Percentiles rank a stretch among this genome's conserved stretches.
phyloP scores from a whole-genome alignment of 2,888 invertebrate species.

The Cryptus viduatorius region DNA sequence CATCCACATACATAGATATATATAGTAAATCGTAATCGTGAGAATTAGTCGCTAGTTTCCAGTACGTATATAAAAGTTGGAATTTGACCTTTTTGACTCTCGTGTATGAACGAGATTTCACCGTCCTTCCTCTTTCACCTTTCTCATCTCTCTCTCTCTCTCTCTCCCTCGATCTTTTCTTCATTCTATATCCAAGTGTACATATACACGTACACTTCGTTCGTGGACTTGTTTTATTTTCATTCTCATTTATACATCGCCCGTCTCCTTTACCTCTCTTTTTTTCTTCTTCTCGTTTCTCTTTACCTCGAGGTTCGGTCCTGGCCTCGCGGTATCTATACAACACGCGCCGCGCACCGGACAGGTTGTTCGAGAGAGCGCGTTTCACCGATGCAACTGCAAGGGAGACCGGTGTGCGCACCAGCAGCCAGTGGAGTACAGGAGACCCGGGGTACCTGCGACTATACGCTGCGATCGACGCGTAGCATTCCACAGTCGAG shows the following conservation, averaged over 20 bases:
- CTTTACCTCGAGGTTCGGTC: slow-evolving; percentile 39
- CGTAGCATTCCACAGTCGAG: slow-evolving; percentile 67
- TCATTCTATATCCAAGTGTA: slow-evolving; percentile 56
- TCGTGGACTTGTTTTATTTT: slow-evolving; percentile 40
- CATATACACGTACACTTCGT: slow-evolving; percentile 11
- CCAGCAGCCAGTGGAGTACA: slow-evolving; percentile 19
- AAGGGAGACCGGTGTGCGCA: slow-evolving; percentile 44
- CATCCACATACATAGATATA: slow-evolving; percentile 1
- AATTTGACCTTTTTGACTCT: slow-evolving; percentile 53
- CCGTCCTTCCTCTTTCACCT: slow-evolving; percentile 53
- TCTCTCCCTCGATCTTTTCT: slow-evolving; percentile 55
- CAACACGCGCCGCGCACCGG: slow-evolving; percentile 59
- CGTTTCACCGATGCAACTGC: slow-evolving; percentile 56
- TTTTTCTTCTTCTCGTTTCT: slow-evolving; percentile 44
- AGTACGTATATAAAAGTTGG: slow-evolving; percentile 53
- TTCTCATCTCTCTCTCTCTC: slow-evolving; percentile 42
- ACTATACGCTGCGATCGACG: slow-evolving; percentile 56
- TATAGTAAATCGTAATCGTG: slow-evolving; percentile 29
- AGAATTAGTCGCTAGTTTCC: slow-evolving; percentile 51
- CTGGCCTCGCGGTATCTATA: slow-evolving; percentile 60
- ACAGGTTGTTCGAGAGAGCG: slow-evolving; percentile 68
- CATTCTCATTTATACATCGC: slow-evolving; percentile 54
- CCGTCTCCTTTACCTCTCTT: slow-evolving; percentile 56
- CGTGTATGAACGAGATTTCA: slow-evolving; percentile 51
- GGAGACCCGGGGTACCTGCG: slow-evolving; percentile 34